phyloP scores from a whole-genome alignment of 2,888 invertebrate species.

The Eueremaeus valkanovi region DNA sequence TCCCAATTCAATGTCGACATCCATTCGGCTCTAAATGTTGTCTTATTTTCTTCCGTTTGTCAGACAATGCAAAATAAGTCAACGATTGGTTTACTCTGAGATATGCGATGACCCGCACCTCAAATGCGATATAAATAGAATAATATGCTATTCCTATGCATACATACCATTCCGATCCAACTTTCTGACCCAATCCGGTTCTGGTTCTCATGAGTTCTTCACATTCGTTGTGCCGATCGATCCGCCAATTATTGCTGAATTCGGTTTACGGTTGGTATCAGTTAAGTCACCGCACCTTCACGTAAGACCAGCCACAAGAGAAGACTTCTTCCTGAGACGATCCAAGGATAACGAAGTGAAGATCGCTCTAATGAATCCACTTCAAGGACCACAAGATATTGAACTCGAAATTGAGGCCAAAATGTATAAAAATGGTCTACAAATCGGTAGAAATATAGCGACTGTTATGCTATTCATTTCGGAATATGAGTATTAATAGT shows the following conservation, averaged over 20 bases:
- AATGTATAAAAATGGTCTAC: constrained; percentile 42
- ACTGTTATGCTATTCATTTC: constrained; percentile 40
- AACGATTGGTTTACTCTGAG: constrained; percentile 36
- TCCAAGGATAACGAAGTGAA: constrained; percentile 38
- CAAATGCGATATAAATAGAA: constrained; percentile 33
- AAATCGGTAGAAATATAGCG: constrained; percentile 39
- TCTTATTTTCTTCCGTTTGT: not conserved
- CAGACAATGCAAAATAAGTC: constrained; percentile 39
- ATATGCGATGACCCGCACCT: constrained; percentile 40
- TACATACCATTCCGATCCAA: constrained; percentile 40
- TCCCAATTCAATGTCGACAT: not conserved
- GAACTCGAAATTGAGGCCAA: constrained; percentile 40
- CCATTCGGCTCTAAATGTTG: not conserved
- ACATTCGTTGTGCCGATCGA: constrained; percentile 40
- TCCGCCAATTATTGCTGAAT: constrained; percentile 38
- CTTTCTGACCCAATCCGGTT: not conserved
- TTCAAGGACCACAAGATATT: constrained; percentile 40
- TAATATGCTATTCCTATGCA: constrained; percentile 40
- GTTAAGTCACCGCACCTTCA: constrained; percentile 37
- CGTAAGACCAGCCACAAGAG: constrained; percentile 30
- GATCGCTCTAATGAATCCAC: constrained; percentile 29
- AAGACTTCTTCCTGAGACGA: constrained; percentile 34
- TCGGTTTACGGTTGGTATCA: constrained; percentile 35
- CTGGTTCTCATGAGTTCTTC: constrained; percentile 39
- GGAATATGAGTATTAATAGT: constrained; percentile 37